phyloP scores from a whole-genome alignment of 2,888 invertebrate genomes.

The Macrophya annulata region DNA sequence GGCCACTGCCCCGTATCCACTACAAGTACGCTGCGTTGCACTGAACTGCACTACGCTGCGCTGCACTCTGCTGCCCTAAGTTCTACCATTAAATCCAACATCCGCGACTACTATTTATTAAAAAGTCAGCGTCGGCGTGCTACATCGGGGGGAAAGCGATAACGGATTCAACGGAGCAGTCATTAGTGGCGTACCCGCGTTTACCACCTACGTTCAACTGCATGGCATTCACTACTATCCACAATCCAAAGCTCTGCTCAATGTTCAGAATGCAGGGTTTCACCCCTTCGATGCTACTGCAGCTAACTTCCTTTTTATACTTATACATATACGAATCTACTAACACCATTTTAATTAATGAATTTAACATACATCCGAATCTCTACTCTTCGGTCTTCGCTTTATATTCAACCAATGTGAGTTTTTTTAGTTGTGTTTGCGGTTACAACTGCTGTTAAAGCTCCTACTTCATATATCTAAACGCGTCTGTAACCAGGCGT shows the following conservation, averaged over 20 bases:
- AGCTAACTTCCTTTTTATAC: not conserved
- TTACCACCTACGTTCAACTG: conserved; percentile 27
- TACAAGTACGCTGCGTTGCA: not conserved
- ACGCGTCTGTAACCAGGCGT: conserved; percentile 7
- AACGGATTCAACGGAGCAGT: conserved; percentile 72
- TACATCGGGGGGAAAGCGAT: conserved; percentile 79
- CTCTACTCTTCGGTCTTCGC: not conserved
- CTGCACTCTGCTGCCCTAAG: not conserved
- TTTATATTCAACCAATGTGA: not conserved
- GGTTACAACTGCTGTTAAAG: not conserved
- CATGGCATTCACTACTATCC: not conserved
- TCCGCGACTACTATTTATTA: conserved; percentile 72
- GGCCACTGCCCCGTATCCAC: not conserved
- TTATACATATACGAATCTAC: not conserved
- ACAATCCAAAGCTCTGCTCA: not conserved
- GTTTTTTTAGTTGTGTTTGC: not conserved
- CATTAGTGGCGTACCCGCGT: conserved; percentile 67
- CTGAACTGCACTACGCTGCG: not conserved
- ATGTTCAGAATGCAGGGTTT: not conserved
- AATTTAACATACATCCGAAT: not conserved
- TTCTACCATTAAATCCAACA: conserved; percentile 32
- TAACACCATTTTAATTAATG: not conserved
- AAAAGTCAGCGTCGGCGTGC: conserved; percentile 73
- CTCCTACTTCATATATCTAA: not conserved
- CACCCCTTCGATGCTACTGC: conserved; percentile 13